Evolutionary conservation across 2,113 vertebrate genomes (phyloP), one percentile per base, ranked within the genome.

Genomic region (Willisornis vidua): DNA sequence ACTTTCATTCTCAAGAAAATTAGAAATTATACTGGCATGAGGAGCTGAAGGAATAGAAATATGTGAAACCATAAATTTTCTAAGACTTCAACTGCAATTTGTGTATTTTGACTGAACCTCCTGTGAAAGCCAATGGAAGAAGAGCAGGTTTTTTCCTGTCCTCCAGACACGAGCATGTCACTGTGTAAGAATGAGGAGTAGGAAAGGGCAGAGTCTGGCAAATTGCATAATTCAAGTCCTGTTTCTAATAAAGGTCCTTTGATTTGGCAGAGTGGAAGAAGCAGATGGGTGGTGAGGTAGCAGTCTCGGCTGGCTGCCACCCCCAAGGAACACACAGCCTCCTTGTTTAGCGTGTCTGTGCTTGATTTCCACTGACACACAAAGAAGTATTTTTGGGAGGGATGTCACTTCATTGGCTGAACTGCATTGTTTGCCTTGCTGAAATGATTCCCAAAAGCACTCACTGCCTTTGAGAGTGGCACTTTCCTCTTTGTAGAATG

Each of bases 341-440:
- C 81, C 95, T 85, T 79, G 87, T 94, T 49, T 79, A 88, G 73
- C 29, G 81, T 73, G 87, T 51, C 94, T 95, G 81, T 74, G 81
- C 4, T 1, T 54, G 39, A 5, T 84, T 87, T 89, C 51, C 81
- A 59, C 58, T 62, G 89, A 35, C 87, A 80, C 10, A 87, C 87
- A 82, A 51, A 89, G 87, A 41, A n/a, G 87, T 58, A 35, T 93
- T 94, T 96, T 82, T 70, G 58, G 93, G 83, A 96, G 71, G 37
- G 81, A 48, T 85, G 93, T 66, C 87, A 87, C 87, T 49, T 95
- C 73, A 10, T 14, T 91, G 93, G 91, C 91, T 75, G 76, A 72
- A 26, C 52, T 46, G 72, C 74, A 46, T 54, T 83, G 78, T 87
- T 87, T 85, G 87, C 46, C 67, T 91, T 7, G 78, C 71, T 70